Evolutionary conservation across 2,888 invertebrate species (phyloP).

Genomic region (Aphodius granarius): DNA sequence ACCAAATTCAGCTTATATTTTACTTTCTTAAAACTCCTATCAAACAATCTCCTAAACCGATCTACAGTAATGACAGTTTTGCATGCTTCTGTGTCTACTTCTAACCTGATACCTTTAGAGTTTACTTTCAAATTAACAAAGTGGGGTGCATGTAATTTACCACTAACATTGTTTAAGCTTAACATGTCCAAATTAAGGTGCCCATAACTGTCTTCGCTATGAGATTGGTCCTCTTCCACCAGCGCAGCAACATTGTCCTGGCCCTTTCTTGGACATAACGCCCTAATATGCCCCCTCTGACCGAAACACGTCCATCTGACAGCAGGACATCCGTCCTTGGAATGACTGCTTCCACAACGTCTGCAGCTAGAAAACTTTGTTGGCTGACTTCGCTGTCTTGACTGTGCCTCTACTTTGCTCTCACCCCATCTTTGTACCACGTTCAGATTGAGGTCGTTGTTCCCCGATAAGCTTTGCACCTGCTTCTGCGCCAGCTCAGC

Average conservation of each 20-base stretch:
- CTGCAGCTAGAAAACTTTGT: not conserved
- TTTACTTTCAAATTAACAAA: conserved; percentile 1
- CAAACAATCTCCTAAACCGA: conserved; percentile 15
- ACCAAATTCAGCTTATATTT: conserved; percentile 22
- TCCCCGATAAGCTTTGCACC: not conserved
- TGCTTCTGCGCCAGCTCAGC: conserved; percentile 19
- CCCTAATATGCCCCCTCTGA: not conserved
- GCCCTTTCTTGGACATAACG: not conserved
- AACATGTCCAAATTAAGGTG: conserved; percentile 9
- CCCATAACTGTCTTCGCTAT: not conserved
- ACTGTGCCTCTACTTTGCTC: no score
- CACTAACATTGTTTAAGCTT: not conserved
- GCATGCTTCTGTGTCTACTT: conserved; percentile 21
- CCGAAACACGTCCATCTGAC: not conserved
- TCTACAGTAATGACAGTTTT: conserved; percentile 12
- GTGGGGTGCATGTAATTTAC: not conserved
- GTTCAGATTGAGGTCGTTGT: no score
- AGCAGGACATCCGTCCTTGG: not conserved
- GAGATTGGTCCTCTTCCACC: not conserved
- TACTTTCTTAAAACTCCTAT: conserved; percentile 11
- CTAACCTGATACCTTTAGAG: conserved; percentile 2
- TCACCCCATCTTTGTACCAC: no score
- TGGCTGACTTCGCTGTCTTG: no score
- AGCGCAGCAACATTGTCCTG: not conserved
- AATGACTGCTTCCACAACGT: not conserved